Evolutionary conservation across 2,888 invertebrate species (phyloP).

Genomic region (Idaea biselata): DNA sequence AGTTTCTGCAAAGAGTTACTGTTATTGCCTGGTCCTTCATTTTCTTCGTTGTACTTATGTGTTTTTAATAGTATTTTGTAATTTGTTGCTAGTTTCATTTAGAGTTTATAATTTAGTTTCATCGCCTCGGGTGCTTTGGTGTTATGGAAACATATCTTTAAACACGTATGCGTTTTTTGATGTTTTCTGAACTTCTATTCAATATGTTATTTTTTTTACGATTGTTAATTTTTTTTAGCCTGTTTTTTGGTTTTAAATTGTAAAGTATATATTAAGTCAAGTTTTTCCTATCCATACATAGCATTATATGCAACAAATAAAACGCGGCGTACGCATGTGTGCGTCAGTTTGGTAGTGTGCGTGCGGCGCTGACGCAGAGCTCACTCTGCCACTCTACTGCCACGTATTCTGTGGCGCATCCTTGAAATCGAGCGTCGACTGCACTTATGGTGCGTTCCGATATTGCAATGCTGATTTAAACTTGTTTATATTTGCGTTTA

Average conservation of each 20-base stretch:
- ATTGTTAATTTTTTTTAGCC: too few relatives aligned
- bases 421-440: conserved; percentile 77
- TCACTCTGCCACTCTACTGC: conserved; percentile 17
- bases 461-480: conserved; percentile 3
- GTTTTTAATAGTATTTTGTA: background rate
- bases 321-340: conserved; percentile 13
- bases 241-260: too few relatives aligned
- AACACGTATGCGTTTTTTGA: background rate
- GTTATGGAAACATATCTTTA: background rate
- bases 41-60: background rate
- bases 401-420: conserved; percentile 42
- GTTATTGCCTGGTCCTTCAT: background rate
- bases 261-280: too few relatives aligned
- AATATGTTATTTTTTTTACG: background rate
- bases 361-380: background rate
- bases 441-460: conserved; percentile 64
- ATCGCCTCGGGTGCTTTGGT: background rate
- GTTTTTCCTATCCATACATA: too few relatives aligned
- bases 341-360: conserved; percentile 20
- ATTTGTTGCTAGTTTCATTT: background rate
- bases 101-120: background rate
- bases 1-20: conserved; percentile 4
- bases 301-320: background rate
- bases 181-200: background rate
- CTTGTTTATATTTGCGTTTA: conserved; percentile 16